Evolutionary conservation across 2,888 invertebrate genomes (phyloP).

Genomic region (Nomada ruficornis): DNA sequence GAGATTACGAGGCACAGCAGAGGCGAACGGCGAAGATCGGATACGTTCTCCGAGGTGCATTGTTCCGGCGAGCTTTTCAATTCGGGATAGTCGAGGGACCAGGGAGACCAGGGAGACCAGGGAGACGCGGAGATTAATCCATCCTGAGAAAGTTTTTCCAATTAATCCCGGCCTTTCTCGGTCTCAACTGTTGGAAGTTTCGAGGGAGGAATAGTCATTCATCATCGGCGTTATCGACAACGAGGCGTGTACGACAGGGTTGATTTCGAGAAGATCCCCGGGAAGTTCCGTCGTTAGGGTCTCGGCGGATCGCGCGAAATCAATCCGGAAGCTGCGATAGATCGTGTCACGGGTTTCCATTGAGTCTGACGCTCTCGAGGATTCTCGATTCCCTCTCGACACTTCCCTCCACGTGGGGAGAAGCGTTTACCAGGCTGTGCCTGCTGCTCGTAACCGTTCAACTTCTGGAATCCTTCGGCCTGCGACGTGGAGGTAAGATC

Average conservation of each 20-base stretch:
- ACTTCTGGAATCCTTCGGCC: constrained; percentile 2
- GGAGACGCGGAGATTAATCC: constrained; percentile 3
- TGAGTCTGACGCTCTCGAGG: not conserved
- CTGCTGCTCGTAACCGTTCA: not conserved
- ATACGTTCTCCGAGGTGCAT: not conserved
- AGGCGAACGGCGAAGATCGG: not conserved
- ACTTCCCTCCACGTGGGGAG: constrained; percentile 52
- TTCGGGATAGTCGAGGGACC: not conserved
- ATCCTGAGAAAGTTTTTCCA: constrained; percentile 13
- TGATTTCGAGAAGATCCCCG: not conserved
- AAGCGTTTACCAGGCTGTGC: not conserved
- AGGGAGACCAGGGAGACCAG: not conserved
- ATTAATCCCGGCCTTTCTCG: constrained; percentile 18
- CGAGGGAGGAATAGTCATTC: constrained; percentile 10
- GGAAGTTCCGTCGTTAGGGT: constrained; percentile 16
- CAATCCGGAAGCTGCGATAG: not conserved
- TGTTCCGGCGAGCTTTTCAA: not conserved
- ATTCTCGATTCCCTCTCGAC: not conserved
- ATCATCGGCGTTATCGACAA: constrained; percentile 3
- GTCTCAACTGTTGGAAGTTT: not conserved
- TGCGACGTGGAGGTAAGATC: constrained; percentile 66
- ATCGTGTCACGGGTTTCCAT: not conserved
- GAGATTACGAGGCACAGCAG: not conserved
- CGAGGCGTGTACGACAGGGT: not conserved
- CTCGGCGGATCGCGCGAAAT: not conserved